Conservation (phyloP, 2,113 vertebrate species). For the Addax nasomaculatus region DNA sequence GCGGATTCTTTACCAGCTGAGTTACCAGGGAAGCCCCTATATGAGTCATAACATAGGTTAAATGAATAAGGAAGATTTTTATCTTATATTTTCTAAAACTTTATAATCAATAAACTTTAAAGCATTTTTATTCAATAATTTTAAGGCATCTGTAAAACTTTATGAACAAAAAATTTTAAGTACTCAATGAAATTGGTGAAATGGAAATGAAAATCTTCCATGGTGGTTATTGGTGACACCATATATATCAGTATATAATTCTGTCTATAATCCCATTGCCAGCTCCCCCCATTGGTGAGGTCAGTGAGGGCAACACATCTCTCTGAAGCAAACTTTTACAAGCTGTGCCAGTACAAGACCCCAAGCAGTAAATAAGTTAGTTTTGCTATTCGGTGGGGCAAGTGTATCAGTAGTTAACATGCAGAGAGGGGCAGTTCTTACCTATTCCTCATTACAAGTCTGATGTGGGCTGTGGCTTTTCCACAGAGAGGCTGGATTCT, state of each 20-base stretch:
- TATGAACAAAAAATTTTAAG: not conserved
- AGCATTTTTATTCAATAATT: not conserved
- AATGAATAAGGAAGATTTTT: not conserved
- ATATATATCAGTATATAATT: not conserved
- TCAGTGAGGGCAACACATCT: not conserved
- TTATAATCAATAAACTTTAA: not conserved
- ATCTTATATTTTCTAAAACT: not conserved
- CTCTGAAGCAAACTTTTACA: not conserved
- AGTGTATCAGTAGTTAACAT: not conserved
- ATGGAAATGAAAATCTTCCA: not conserved
- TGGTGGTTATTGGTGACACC: not conserved
- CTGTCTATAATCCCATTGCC: not conserved
- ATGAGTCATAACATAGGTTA: not conserved
- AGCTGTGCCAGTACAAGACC: not conserved
- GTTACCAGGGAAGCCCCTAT: not conserved
- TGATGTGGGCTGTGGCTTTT: not conserved
- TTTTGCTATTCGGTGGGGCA: not conserved
- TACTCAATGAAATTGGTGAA: not conserved
- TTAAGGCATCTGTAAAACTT: not conserved
- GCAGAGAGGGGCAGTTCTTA: not conserved
- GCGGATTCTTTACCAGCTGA: not conserved
- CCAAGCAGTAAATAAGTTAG: not conserved
- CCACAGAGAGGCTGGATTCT: not conserved
- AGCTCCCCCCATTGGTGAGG: not conserved
- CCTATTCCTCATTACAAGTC: not conserved